Conservation (phyloP, 2,797 vertebrate species). For the Limosa lapponica region DNA sequence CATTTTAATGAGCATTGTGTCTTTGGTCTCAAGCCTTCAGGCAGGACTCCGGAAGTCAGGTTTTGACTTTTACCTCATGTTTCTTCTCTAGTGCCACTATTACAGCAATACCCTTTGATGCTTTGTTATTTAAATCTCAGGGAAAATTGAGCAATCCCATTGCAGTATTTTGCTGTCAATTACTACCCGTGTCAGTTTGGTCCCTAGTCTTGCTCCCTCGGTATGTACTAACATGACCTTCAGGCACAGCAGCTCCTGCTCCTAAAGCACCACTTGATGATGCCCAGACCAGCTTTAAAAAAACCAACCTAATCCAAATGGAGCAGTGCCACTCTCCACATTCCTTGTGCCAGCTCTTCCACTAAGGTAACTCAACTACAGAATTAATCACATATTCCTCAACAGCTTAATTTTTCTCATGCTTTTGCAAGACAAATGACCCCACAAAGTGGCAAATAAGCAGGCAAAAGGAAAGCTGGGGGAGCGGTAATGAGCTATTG, state of each 20-base stretch:
- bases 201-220: background rate
- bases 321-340: background rate
- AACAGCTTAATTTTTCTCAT: background rate
- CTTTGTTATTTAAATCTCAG: background rate
- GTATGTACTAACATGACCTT: accelerated
- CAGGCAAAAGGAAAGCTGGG: background rate
- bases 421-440: background rate
- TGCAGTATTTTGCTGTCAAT: background rate
- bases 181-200: background rate
- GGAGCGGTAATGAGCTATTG: background rate
- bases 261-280: background rate
- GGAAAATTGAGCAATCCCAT: background rate
- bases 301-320: background rate
- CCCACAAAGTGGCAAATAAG: background rate
- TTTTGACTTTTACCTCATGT: background rate
- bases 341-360: background rate
- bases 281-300: background rate
- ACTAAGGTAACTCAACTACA: background rate
- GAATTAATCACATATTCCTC: background rate
- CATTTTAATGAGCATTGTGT: background rate
- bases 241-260: background rate
- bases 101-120: background rate
- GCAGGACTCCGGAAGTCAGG: background rate
- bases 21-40: background rate
- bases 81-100: background rate